Evolutionary conservation across 1,140 invertebrate genomes (phyloP).

Genomic region (Halesus radiatus): DNA sequence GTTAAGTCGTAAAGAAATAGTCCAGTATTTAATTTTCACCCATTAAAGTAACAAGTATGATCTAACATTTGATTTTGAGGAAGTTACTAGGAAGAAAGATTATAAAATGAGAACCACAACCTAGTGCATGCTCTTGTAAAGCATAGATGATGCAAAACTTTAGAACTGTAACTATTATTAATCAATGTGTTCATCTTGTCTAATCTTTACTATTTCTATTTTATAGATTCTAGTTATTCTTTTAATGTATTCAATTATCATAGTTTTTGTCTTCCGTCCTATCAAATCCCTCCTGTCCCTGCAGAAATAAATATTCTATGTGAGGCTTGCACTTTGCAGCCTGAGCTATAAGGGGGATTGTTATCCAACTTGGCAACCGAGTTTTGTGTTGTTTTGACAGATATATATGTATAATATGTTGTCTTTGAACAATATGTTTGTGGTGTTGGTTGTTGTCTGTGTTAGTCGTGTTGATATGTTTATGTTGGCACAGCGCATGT

Average conservation of each 20-base stretch:
- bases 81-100: too few species aligned
- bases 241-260: neutral
- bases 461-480: constrained; percentile 30
- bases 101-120: too few species aligned
- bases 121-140: neutral
- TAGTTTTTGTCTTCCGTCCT: constrained; percentile 31
- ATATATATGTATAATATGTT: too few species aligned
- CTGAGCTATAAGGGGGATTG: too few species aligned
- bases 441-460: constrained; percentile 21
- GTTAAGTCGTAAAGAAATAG: too few species aligned
- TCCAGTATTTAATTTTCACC: too few species aligned
- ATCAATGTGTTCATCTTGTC: constrained; percentile 9
- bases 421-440: neutral
- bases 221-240: constrained; percentile 3
- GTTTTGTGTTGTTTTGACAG: neutral
- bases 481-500: constrained; percentile 38
- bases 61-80: too few species aligned
- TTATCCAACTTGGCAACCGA: too few species aligned
- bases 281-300: constrained; percentile 4
- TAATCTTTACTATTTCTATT: constrained; percentile 18
- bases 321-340: constrained; percentile 14
- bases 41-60: too few species aligned
- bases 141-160: neutral
- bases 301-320: constrained; percentile 24
- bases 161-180: neutral